Evolutionary conservation across 2,113 vertebrate species (phyloP).

Genomic region (Blennius ocellaris): DNA sequence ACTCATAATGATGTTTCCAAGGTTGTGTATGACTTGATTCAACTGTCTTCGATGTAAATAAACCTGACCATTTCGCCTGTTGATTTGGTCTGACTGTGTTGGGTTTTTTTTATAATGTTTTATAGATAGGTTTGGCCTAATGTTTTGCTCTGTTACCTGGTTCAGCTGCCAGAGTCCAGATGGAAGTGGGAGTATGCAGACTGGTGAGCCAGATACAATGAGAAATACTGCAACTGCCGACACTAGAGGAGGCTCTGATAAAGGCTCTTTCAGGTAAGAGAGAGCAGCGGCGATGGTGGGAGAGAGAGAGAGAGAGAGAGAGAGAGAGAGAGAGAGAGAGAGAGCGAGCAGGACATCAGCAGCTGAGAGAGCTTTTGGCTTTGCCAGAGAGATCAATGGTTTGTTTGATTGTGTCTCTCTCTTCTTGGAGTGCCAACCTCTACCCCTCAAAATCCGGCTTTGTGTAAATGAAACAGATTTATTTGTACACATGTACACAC

Average conservation of each 20-base stretch:
- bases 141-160: constrained; percentile 9
- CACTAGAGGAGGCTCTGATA: constrained; percentile 40
- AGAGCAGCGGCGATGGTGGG: constrained; percentile 38
- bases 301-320: constrained; percentile 7
- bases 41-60: background rate
- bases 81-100: background rate
- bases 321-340: constrained; percentile 22
- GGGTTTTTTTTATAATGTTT: background rate
- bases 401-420: constrained; percentile 48
- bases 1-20: background rate
- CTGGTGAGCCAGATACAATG: constrained; percentile 42
- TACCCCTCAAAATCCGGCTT: constrained; percentile 33
- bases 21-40: background rate
- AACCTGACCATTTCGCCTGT: background rate
- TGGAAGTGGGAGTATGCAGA: constrained; percentile 71
- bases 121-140: constrained; percentile 23
- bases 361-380: constrained; percentile 10
- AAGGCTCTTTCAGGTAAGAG: constrained; percentile 40
- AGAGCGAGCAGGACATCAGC: constrained; percentile 27
- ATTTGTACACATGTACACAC: constrained; percentile 13
- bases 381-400: constrained; percentile 56
- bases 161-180: constrained; percentile 55
- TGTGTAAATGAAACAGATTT: constrained; percentile 37
- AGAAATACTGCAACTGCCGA: constrained; percentile 39
- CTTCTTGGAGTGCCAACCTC: constrained; percentile 46